These are phyloP conservation scores for Erynnis tages DNA, from an alignment of 2,888 invertebrate species.

Conservation along the genomic window DNA sequence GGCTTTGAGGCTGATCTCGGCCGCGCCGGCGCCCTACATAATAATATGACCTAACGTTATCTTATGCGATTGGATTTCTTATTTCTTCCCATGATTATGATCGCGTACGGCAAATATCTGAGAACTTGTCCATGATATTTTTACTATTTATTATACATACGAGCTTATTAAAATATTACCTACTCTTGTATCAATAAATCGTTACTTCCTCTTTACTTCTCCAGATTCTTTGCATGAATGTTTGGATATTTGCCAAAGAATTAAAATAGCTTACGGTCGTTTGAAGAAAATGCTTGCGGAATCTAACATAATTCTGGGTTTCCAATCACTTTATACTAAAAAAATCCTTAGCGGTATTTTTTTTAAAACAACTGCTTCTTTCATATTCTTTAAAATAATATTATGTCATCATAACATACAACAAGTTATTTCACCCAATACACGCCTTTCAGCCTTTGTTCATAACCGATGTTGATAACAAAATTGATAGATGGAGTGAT, in stretches of 20 bases:
- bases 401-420: conserved; percentile 1
- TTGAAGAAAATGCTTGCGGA: conserved; percentile 7
- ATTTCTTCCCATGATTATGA: conserved; percentile 28
- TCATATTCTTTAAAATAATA: background rate
- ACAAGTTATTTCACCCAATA: conserved; percentile 13
- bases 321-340: conserved; percentile 2
- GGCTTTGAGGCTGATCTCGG: conserved; percentile 67
- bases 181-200: conserved; percentile 11
- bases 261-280: conserved; percentile 21
- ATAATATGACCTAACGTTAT: conserved; percentile 46
- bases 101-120: background rate
- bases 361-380: background rate
- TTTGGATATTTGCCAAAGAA: conserved; percentile 20
- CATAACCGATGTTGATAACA: conserved; percentile 47
- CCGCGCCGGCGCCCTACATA: conserved; percentile 58
- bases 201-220: conserved; percentile 9
- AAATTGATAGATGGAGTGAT: conserved; percentile 49
- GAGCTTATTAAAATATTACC: conserved; percentile 2
- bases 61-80: conserved; percentile 35
- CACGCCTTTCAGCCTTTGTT: conserved; percentile 36
- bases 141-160: background rate
- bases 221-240: conserved; percentile 11
- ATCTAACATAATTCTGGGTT: background rate
- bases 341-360: too few species aligned
- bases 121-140: conserved; percentile 12